Evolutionary conservation across 2,888 invertebrate species (phyloP).

Genomic region (Drosophila algonquin): DNA sequence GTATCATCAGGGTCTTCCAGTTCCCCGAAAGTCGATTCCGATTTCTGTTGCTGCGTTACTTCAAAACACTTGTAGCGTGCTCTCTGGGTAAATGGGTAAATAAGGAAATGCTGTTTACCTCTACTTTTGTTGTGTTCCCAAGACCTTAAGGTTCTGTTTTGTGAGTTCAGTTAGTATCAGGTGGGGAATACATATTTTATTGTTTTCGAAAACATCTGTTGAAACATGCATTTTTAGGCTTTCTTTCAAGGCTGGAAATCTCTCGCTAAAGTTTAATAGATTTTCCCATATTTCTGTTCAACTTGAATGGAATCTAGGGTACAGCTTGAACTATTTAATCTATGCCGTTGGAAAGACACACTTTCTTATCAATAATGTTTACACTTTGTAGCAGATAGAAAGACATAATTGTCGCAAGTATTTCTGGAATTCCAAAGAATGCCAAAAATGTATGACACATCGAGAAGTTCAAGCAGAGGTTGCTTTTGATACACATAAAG

Average conservation of each 20-base stretch:
- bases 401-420: conserved; percentile 24
- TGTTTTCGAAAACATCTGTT: conserved; percentile 11
- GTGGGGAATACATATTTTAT: background rate
- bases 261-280: background rate
- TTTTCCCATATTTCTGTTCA: background rate
- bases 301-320: conserved; percentile 2
- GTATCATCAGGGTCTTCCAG: background rate
- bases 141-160: conserved; percentile 3
- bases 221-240: background rate
- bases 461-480: background rate
- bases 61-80: conserved; percentile 35
- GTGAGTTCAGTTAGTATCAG: background rate
- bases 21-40: background rate
- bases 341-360: background rate
- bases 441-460: background rate
- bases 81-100: conserved; percentile 20
- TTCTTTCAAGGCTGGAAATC: background rate
- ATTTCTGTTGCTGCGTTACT: conserved; percentile 20
- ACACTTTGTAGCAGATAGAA: conserved; percentile 15
- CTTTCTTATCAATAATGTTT: conserved; percentile 19
- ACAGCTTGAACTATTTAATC: background rate
- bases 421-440: conserved; percentile 20
- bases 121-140: background rate
- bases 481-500: background rate
- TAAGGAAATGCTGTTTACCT: conserved; percentile 23